Evolutionary conservation across 2,888 invertebrate species (phyloP), one percentile per base, ranked within the genome.

Genomic region (Caenorhabditis sp.): DNA sequence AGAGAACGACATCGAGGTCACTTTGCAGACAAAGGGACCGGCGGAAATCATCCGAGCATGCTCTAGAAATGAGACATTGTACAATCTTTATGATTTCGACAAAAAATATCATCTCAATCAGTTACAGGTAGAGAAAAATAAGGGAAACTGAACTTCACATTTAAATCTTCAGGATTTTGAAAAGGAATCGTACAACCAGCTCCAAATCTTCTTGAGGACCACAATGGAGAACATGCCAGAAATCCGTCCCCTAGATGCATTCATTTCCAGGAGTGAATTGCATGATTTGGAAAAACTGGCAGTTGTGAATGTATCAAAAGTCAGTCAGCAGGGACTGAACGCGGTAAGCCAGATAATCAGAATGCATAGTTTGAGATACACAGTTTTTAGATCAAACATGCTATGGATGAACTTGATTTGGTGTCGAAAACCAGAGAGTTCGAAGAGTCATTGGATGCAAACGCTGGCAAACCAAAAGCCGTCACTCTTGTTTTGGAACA

Each of bases 1-100:
- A 5, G 43, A 50, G 13, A 73, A 76, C 39, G 80, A 80, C 32
- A 50, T 82, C 4, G 62, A 76, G 32, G 53, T 59, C 9, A 61
- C 79, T 37, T 32, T 82, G 13, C 78, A 82, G 35, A 68, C 80
- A n/a, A 74, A 80, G 48, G 76, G 74, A 2, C 78, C 85, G 15
- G 84, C 81, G 1, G 85, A 87, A 41, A 55, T 87, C 46, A 84
- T 85, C 53, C 76, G 84, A 46, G 86, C 84, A 6, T 88, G 88
- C 43, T 70, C 78, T 8, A 63, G 83, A 39, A 85, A 86, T 43
- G 83, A 84, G 58, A 88, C 88, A 0, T 78, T 88, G 61, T 88
- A 88, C 76, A 78, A 83, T 24, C 83, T 88, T 27, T 81, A 87
- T 45, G 84, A 83, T 8, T 59, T 88, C 59, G 87, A 88, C 66